Evolutionary conservation across 2,888 invertebrate species (phyloP), one percentile per base, ranked within the genome.

Genomic region (Eupithecia subfuscata): DNA sequence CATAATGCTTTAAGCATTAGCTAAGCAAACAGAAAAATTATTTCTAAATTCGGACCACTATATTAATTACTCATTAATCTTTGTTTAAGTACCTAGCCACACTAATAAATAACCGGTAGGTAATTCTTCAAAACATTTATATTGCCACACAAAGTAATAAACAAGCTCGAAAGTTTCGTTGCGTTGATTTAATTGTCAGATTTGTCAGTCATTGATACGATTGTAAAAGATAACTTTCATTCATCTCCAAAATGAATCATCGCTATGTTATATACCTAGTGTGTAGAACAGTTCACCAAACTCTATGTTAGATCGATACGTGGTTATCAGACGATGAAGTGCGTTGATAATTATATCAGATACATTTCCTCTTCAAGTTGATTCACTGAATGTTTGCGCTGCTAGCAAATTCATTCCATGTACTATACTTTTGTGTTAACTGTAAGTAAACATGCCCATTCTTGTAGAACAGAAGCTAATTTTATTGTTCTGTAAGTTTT

Each of bases 261-360:
- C 22, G 52, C 52, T 22, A 56, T 56, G 22, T 22, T 22, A 22
- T 56, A 11, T 52, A n/a, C n/a, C n/a, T n/a, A 16, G 16, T n/a
- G n/a, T 56, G 22, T 56, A 22, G 52, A 4, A 22, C 11, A 52
- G 22, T 52, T 22, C 22, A 56, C 22, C 52, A 56, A 56, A 56
- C 52, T n/a, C 48, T 56, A 22, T n/a, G 11, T 22, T 56, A 56
- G 52, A 56, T 56, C 52, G 22, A 56, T 60, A 60, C 60, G 60
- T 60, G 25, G 25, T 60, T 60, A 60, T 60, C 60, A 60, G 25
- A 14, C 60, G 60, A 60, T 60, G 60, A 25, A 60, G 25, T 25
- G 60, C 60, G 60, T 60, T 60, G 60, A 60, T 60, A 60, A 60
- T 60, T 14, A 60, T 25, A 60, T 60, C 60, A 60, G 60, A n/a